Conservation (phyloP, 1,140 invertebrate species). For the Drosophila serrata region DNA sequence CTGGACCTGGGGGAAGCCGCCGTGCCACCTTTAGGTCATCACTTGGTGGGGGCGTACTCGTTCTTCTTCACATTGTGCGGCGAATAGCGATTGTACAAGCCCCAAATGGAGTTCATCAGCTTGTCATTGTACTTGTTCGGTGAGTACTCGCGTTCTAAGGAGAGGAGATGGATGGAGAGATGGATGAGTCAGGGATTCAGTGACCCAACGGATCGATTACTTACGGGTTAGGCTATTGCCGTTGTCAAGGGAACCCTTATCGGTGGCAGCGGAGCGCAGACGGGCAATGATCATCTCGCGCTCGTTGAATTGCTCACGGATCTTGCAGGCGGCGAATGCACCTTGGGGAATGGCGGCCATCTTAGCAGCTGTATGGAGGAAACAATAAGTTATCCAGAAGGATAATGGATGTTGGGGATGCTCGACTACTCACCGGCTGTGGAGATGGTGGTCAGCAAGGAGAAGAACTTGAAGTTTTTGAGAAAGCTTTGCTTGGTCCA, state of each 20-base stretch:
- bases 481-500: constrained; percentile 40
- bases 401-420: too few relatives aligned
- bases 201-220: constrained; percentile 18
- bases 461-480: constrained; percentile 21
- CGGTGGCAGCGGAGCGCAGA: constrained; percentile 70
- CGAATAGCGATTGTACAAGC: constrained; percentile 93
- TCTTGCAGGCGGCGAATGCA: constrained; percentile 87
- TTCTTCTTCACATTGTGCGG: constrained; percentile 94
- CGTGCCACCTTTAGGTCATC: constrained; percentile 85
- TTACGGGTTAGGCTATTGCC: constrained; percentile 64
- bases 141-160: constrained; percentile 86
- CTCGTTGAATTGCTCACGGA: constrained; percentile 86
- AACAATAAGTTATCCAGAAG: background rate
- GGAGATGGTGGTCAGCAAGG: constrained; percentile 39
- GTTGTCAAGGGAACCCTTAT: constrained; percentile 72
- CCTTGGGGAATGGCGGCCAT: constrained; percentile 87
- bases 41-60: constrained; percentile 87
- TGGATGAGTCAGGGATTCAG: constrained; percentile 21
- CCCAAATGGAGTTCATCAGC: constrained; percentile 96
- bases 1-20: constrained; percentile 85
- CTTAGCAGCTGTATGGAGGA: constrained; percentile 21
- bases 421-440: constrained; percentile 43
- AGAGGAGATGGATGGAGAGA: constrained; percentile 26
- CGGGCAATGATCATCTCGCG: constrained; percentile 77
- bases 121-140: constrained; percentile 93